Evolutionary conservation across 2,888 invertebrate species (phyloP).

Genomic region (Drosophila colorata): DNA sequence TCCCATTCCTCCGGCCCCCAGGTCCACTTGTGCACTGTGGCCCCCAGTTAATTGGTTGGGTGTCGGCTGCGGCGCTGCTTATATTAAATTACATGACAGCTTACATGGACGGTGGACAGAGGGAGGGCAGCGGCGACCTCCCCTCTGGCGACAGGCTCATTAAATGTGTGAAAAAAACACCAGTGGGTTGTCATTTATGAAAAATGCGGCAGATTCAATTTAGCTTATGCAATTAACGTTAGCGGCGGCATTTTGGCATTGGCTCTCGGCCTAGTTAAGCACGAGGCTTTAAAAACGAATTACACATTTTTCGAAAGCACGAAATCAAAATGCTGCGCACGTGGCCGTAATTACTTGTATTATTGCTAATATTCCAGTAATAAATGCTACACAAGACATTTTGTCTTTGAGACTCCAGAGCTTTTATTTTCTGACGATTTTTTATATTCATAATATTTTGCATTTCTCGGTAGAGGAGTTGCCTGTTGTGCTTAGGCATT

Average conservation of each 20-base stretch:
- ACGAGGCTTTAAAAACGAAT: not conserved
- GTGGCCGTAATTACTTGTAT: no score
- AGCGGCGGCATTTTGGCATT: not conserved
- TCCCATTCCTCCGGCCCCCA: conserved; percentile 27
- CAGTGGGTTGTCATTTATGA: conserved; percentile 46
- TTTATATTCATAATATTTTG: no score
- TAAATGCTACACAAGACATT: no score
- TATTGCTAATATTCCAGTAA: no score
- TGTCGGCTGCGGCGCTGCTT: conserved; percentile 42
- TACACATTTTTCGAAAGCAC: not conserved
- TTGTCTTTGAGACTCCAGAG: no score
- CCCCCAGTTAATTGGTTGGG: conserved; percentile 80
- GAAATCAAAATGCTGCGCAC: not conserved
- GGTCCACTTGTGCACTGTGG: conserved; percentile 54
- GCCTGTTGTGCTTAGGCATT: no score
- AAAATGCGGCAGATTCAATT: conserved; percentile 61
- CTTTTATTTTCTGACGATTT: no score
- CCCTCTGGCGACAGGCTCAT: conserved; percentile 45
- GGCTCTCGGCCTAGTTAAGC: conserved; percentile 11
- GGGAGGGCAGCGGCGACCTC: not conserved
- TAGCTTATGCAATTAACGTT: conserved; percentile 45
- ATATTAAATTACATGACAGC: conserved; percentile 80
- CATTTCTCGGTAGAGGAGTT: no score
- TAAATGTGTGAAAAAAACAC: conserved; percentile 52
- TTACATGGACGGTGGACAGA: conserved; percentile 49